Base-by-base conservation (phyloP, 2,113 vertebrate species). In the Aplodontia rufa region DNA sequence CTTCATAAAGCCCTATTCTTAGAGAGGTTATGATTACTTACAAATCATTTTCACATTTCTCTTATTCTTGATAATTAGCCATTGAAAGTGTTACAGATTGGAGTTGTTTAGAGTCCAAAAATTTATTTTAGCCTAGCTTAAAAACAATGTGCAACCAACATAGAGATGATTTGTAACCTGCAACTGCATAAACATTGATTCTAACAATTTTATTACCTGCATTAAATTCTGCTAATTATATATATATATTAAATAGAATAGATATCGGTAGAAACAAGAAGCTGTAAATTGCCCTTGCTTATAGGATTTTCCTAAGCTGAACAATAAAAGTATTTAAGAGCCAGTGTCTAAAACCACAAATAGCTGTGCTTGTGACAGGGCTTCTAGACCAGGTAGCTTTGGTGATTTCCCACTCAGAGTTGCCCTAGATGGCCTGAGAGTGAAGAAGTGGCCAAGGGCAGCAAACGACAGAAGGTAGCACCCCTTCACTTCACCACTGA, bases 161-260 rank as follows among this genome's bases (percentile, higher is more conserved):
- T 55, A 91, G 94, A 55, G 76, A 35, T 96, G 86, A 96, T 95
- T 96, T 98, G 88, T 97, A 71, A 96, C 71, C 79, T 68, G n/a
- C 8, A 96, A 96, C 93, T 97, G 85, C 42, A 96, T 93, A 96
- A 96, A 93, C 47, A 97, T 35, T 95, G 76, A 96, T 96, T 88
- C 4, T 11, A 32, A 95, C 81, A 96, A 76, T 19, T 78, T 90
- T 4, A 92, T 95, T 88, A 93, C 37, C 78, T n/a, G 96, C 66
- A 93, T 95, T 97, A 97, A 97, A 95, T 96, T 87, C 90, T 91
- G 92, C 35, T 96, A 93, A 92, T 95, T 87, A 13, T 58, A 55
- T 2, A 47, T 2, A 47, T 8, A 12, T 40, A 80, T 26, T 53
- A 71, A 35, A 60, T 20, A 40, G 49, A 87, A 35, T 8, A 95